Percentiles rank a stretch among this genome's conserved stretches.
phyloP scores from a whole-genome alignment of 2,797 vertebrate genomes.

The Microctenopoma stevenorrisi region DNA sequence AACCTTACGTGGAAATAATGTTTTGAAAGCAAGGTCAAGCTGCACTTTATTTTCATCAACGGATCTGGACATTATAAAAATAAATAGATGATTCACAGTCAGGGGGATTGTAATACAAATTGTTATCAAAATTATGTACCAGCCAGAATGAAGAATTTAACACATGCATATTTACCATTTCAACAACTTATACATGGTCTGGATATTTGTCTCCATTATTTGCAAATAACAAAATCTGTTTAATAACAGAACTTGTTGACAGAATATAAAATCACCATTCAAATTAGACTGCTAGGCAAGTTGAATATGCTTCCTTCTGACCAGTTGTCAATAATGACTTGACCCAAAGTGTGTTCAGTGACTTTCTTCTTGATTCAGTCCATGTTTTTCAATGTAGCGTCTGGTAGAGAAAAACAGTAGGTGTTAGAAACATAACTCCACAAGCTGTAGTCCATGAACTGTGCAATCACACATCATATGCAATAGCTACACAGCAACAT shows the following conservation, averaged over 20 bases:
- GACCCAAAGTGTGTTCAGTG: conserved; percentile 71
- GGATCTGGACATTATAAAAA: conserved; percentile 85
- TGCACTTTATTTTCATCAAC: conserved; percentile 78
- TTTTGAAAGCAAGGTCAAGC: conserved; percentile 73
- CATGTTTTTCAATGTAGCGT: conserved; percentile 86
- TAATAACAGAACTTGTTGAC: conserved; percentile 63
- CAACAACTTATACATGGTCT: conserved; percentile 76
- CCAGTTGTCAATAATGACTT: conserved; percentile 57
- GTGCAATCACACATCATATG: not conserved
- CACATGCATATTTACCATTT: conserved; percentile 85
- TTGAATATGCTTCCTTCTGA: conserved; percentile 64
- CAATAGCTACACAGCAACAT: not conserved
- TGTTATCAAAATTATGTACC: conserved; percentile 87
- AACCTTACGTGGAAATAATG: conserved; percentile 21
- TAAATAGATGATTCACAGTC: conserved; percentile 87
- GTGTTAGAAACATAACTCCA: not conserved
- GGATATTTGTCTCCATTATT: conserved; percentile 53
- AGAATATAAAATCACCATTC: conserved; percentile 73
- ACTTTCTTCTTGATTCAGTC: conserved; percentile 76
- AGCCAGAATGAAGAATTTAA: conserved; percentile 84
- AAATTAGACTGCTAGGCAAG: conserved; percentile 65
- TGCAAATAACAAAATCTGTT: conserved; percentile 62
- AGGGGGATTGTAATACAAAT: conserved; percentile 86
- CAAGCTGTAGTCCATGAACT: not conserved
- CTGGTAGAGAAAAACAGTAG: conserved; percentile 57